Evolutionary conservation across 2,797 vertebrate species (phyloP).

Genomic region (Triplophysa bombifrons): DNA sequence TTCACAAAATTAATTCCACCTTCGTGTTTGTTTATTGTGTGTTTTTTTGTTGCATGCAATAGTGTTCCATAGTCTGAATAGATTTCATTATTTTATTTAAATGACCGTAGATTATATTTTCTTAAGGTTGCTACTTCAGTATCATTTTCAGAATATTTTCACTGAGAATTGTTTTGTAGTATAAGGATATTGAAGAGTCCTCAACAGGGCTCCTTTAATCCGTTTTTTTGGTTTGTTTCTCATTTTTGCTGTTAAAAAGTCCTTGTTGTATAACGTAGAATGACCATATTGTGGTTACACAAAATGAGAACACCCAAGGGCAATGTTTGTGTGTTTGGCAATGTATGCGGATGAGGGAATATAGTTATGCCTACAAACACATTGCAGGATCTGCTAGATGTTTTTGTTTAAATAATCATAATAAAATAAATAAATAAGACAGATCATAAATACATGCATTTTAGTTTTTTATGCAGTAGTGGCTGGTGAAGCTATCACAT

Average conservation of each 20-base stretch:
- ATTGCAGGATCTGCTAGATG: neutral
- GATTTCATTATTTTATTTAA: too few relatives aligned
- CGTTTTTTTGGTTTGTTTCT: neutral
- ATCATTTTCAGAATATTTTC: neutral
- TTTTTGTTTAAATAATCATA: neutral
- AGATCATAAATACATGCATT: too few relatives aligned
- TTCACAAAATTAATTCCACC: neutral
- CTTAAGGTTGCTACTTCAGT: too few relatives aligned
- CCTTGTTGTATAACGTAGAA: neutral
- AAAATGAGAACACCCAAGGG: neutral
- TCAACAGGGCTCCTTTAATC: neutral
- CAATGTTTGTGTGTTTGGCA: neutral
- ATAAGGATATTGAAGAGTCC: neutral
- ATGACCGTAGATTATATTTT: too few relatives aligned
- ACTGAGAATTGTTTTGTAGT: neutral
- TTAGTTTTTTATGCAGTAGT: too few relatives aligned
- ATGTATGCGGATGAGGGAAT: neutral
- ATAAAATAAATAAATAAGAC: too few relatives aligned
- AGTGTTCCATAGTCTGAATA: too few relatives aligned
- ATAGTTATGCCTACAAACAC: neutral
- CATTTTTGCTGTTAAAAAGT: neutral
- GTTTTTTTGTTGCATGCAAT: neutral
- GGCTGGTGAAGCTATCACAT: neutral
- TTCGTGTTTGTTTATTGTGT: constrained; percentile 7
- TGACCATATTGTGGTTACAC: constrained; percentile 2